Conservation (phyloP, 2,113 vertebrate species). For the Colinus virginianus region DNA sequence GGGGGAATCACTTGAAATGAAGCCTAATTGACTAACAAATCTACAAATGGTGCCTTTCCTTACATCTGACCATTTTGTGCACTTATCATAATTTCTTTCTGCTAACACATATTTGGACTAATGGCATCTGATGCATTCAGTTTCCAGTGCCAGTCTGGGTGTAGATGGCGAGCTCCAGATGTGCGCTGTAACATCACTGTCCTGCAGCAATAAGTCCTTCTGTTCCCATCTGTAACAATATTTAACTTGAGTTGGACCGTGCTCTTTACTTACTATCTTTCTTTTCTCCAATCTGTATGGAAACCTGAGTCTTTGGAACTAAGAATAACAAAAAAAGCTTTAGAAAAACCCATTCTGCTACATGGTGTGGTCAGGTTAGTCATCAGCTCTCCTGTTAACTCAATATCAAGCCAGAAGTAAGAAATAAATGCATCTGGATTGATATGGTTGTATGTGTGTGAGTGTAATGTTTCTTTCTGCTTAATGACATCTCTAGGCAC, state of each 20-base stretch:
- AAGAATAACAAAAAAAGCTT: not conserved
- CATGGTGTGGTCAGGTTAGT: not conserved
- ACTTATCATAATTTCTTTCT: constrained; percentile 26
- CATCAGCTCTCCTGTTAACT: not conserved
- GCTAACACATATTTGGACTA: constrained; percentile 19
- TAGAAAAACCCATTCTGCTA: not conserved
- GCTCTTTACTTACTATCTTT: not conserved
- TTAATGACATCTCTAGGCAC: not conserved
- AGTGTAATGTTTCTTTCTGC: not conserved
- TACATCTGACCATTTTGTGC: not conserved
- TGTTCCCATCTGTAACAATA: constrained; percentile 43
- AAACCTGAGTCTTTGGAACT: not conserved
- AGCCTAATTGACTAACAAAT: constrained; percentile 62
- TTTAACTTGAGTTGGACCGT: not conserved
- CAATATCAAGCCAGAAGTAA: not conserved
- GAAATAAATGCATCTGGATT: not conserved
- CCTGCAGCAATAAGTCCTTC: constrained; percentile 44
- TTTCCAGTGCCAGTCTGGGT: constrained; percentile 10
- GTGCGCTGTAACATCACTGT: constrained; percentile 9
- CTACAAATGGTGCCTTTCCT: constrained; percentile 36
- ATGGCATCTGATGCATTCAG: not conserved
- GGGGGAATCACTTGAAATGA: constrained; percentile 42
- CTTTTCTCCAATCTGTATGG: not conserved
- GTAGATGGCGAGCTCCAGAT: constrained; percentile 24
- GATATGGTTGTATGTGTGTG: accelerated